Conservation (phyloP, 1,140 invertebrate species). For the Argopecten irradians region DNA sequence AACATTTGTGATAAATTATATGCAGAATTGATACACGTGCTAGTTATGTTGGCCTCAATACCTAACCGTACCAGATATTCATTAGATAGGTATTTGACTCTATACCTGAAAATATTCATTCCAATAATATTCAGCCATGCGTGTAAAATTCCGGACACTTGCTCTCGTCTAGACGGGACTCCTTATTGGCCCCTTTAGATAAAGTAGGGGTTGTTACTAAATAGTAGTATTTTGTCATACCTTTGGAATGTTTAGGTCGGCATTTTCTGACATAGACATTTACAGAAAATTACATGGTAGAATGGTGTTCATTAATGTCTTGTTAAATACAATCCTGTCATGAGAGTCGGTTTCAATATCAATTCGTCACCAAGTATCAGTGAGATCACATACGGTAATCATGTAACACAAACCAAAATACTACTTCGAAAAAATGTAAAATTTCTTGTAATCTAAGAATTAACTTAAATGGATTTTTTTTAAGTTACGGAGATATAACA, state of each 20-base stretch:
- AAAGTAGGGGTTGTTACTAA: background rate
- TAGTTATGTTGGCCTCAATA: too few relatives aligned
- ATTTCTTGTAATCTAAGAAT: too few relatives aligned
- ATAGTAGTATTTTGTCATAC: background rate
- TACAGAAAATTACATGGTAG: conserved; percentile 23
- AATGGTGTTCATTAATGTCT: background rate
- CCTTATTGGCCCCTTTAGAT: background rate
- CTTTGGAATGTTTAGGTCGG: conserved; percentile 6
- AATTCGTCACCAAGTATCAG: background rate
- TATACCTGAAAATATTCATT: background rate
- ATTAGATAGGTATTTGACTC: background rate
- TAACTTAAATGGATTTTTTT: too few relatives aligned
- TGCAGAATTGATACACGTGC: too few relatives aligned
- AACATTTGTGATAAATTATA: too few relatives aligned
- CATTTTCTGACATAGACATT: background rate
- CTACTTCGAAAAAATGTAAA: too few relatives aligned
- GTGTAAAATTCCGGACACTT: background rate
- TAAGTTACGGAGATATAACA: too few relatives aligned
- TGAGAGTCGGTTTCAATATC: background rate
- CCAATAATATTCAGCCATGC: background rate
- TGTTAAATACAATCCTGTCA: background rate
- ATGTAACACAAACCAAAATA: too few relatives aligned
- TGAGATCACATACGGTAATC: too few relatives aligned
- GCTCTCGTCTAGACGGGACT: background rate
- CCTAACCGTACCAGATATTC: background rate